These are phyloP conservation scores for Tachycineta bicolor DNA, from an alignment of 2,113 vertebrate species.

Conservation along the genomic window DNA sequence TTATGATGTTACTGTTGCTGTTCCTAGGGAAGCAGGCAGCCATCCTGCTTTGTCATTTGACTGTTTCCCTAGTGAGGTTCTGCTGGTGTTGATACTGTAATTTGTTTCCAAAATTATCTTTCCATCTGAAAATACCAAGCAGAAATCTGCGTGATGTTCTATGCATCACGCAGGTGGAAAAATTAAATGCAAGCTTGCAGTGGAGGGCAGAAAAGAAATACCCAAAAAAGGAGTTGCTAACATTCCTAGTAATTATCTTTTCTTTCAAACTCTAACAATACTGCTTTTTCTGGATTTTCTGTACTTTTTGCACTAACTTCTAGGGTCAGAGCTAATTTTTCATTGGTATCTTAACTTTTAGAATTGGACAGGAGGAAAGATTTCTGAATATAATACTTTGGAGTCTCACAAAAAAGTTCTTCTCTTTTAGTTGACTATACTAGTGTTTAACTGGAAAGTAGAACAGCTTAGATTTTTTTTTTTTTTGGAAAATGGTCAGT, in stretches of 20 bases:
- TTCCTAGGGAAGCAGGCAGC: not conserved
- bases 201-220: not conserved
- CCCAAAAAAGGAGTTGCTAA: not conserved
- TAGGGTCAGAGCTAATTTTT: not conserved
- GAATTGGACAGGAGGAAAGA: not conserved
- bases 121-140: not conserved
- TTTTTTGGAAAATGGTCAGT: not conserved
- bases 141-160: not conserved
- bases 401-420: not conserved
- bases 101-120: not conserved
- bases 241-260: not conserved
- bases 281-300: not conserved
- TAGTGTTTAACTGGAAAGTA: not conserved
- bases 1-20: not conserved
- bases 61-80: rapidly evolving
- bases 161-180: not conserved
- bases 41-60: not conserved
- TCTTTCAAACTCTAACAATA: not conserved
- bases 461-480: not conserved
- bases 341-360: not conserved
- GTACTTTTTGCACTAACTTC: not conserved
- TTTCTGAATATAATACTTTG: not conserved
- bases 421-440: not conserved
- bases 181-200: not conserved
- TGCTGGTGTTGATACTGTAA: not conserved